Evolutionary conservation across 2,113 vertebrate genomes (phyloP).

Genomic region (Stegostoma tigrinum): DNA sequence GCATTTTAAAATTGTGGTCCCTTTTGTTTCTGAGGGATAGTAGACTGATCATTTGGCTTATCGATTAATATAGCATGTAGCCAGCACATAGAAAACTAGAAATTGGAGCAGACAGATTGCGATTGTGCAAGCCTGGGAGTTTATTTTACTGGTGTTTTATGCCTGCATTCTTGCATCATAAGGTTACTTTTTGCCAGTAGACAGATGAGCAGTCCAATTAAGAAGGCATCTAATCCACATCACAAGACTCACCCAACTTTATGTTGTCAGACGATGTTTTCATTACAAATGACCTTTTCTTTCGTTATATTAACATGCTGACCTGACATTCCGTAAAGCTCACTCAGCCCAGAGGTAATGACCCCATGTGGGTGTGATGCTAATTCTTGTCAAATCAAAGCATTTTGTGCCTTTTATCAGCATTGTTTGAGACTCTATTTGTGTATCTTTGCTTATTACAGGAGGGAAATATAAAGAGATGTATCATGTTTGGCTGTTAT

Average conservation of each 20-base stretch:
- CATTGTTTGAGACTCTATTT: not conserved
- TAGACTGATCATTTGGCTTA: not conserved
- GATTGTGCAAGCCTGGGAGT: not conserved
- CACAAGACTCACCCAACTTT: not conserved
- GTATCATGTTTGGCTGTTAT: not conserved
- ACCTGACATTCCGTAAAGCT: not conserved
- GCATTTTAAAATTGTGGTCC: not conserved
- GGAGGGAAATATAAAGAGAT: not conserved
- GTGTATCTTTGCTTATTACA: not conserved
- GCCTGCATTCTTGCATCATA: not conserved
- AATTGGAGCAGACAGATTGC: not conserved
- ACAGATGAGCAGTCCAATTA: not conserved
- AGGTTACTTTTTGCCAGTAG: not conserved
- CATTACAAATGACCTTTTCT: not conserved
- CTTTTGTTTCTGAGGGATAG: not conserved
- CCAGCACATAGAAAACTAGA: not conserved
- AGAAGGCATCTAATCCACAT: not conserved
- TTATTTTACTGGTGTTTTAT: not conserved
- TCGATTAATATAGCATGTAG: not conserved
- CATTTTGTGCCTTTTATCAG: not conserved
- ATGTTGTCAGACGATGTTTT: not conserved
- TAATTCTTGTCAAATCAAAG: not conserved
- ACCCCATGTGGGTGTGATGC: not conserved
- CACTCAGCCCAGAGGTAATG: not conserved
- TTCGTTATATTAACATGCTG: not conserved